Conservation (phyloP, 2,888 invertebrate genomes). For the Xanthorhoe spadicearia region DNA sequence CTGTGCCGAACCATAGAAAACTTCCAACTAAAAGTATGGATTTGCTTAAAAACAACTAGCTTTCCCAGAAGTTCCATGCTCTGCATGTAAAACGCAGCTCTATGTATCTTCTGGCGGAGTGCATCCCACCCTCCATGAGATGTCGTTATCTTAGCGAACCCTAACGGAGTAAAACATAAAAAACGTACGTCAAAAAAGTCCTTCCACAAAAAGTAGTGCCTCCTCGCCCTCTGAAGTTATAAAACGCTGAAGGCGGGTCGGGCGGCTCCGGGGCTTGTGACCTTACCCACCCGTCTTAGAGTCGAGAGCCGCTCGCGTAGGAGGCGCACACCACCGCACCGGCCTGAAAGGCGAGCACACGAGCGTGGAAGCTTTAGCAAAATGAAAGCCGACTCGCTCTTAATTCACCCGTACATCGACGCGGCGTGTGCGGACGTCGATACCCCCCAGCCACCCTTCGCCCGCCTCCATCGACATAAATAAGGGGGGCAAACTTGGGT, state of each 20-base stretch:
- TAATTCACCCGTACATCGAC: slow-evolving; percentile 82
- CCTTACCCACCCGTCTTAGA: slow-evolving; percentile 68
- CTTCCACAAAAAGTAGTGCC: slow-evolving; percentile 81
- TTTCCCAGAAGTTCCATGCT: slow-evolving; percentile 23
- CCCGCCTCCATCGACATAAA: slow-evolving; percentile 75
- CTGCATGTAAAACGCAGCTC: slow-evolving; percentile 44
- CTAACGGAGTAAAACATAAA: slow-evolving; percentile 84
- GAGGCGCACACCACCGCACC: slow-evolving; percentile 64
- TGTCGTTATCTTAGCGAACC: slow-evolving; percentile 83
- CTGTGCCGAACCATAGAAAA: slow-evolving; percentile 17
- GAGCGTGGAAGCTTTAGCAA: slow-evolving; percentile 83
- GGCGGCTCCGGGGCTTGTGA: slow-evolving; percentile 60
- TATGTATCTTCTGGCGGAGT: slow-evolving; percentile 65
- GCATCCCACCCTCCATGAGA: slow-evolving; percentile 73
- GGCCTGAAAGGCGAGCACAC: slow-evolving; percentile 82
- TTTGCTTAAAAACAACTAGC: slow-evolving; percentile 8
- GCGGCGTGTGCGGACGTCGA: slow-evolving; percentile 71
- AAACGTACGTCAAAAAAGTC: slow-evolving; percentile 84
- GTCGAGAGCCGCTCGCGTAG: slow-evolving; percentile 65
- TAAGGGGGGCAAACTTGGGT: slow-evolving; percentile 81
- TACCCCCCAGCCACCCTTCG: slow-evolving; percentile 56
- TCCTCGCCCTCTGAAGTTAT: slow-evolving; percentile 80
- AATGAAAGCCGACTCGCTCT: slow-evolving; percentile 85
- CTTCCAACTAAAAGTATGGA: slow-evolving; percentile 3
- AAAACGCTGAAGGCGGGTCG: slow-evolving; percentile 75